A percentile compares a stretch with the other conserved stretches of the same genome.
Evolutionary conservation across 2,797 vertebrate genomes (phyloP).

Genomic region (Babyrousa celebensis): DNA sequence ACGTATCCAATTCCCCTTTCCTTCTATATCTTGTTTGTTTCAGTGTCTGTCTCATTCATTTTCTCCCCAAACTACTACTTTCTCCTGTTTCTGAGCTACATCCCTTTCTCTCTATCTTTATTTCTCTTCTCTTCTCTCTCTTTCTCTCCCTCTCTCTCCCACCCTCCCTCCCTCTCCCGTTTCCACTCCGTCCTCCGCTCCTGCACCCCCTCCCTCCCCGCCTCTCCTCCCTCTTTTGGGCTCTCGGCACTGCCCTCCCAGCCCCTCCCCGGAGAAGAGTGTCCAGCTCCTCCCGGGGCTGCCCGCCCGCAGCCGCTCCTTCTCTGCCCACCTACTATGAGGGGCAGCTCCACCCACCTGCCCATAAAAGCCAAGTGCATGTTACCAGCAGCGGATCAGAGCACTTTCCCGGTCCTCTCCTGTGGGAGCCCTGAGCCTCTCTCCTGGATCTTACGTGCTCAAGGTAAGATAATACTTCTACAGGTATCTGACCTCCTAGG

Average conservation of each 20-base stretch:
- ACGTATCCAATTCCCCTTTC: background rate
- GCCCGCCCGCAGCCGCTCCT: slow-evolving; percentile 85
- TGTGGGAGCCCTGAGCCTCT: slow-evolving; percentile 91
- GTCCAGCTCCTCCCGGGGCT: slow-evolving; percentile 89
- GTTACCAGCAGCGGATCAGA: slow-evolving; percentile 94
- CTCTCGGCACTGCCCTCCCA: slow-evolving; percentile 66
- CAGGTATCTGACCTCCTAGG: slow-evolving; percentile 84
- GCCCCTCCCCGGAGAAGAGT: slow-evolving; percentile 86
- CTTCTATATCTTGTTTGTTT: background rate
- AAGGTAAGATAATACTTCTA: slow-evolving; percentile 93
- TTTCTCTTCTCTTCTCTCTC: background rate
- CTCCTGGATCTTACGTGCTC: slow-evolving; percentile 90
- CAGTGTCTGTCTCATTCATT: background rate
- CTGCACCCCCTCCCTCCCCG: background rate
- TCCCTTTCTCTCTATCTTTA: background rate
- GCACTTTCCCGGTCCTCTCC: slow-evolving; percentile 92
- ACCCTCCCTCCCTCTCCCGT: background rate
- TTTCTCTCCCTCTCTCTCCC: background rate
- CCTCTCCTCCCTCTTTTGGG: slow-evolving; percentile 3
- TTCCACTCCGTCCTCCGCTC: background rate
- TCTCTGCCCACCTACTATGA: slow-evolving; percentile 93
- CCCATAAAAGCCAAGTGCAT: slow-evolving; percentile 97
- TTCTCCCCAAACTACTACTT: background rate
- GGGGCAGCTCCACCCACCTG: slow-evolving; percentile 96
- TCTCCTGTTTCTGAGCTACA: background rate